A percentile compares a stretch with the other conserved stretches of the same genome.
Evolutionary conservation across 2,888 invertebrate genomes (phyloP).

Genomic region (Didymodactylos carnosus): DNA sequence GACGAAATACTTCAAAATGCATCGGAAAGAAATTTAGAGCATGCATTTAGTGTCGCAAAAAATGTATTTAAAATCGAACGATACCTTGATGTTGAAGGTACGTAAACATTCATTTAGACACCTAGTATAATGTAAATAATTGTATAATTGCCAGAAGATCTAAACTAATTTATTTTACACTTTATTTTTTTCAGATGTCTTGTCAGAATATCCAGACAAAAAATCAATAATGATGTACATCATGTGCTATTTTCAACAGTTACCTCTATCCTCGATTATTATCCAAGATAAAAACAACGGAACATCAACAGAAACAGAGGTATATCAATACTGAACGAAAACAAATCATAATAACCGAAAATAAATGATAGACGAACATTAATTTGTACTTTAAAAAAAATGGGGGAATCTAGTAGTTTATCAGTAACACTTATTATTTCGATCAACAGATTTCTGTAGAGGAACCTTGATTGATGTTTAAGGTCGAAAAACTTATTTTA

Average conservation of each 20-base stretch:
- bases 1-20: constrained; percentile 43
- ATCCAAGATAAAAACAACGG: neutral
- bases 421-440: too few species aligned
- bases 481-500: too few species aligned
- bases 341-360: too few species aligned
- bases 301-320: too few species aligned
- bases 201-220: constrained; percentile 68
- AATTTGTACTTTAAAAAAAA: too few species aligned
- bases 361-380: too few species aligned
- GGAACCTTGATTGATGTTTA: too few species aligned
- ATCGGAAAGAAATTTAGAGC: constrained; percentile 46
- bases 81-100: constrained; percentile 67
- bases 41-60: constrained; percentile 61
- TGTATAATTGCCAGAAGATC: neutral
- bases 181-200: constrained; percentile 47
- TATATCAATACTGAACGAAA: neutral
- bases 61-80: constrained; percentile 57
- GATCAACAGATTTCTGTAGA: too few species aligned
- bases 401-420: too few species aligned
- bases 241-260: constrained; percentile 73
- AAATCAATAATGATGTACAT: constrained; percentile 86
- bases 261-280: constrained; percentile 32
- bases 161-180: neutral
- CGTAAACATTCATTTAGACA: too few species aligned
- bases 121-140: too few species aligned